Base-by-base conservation (phyloP, 2,888 invertebrate genomes). In the Rhagonycha fulva region DNA sequence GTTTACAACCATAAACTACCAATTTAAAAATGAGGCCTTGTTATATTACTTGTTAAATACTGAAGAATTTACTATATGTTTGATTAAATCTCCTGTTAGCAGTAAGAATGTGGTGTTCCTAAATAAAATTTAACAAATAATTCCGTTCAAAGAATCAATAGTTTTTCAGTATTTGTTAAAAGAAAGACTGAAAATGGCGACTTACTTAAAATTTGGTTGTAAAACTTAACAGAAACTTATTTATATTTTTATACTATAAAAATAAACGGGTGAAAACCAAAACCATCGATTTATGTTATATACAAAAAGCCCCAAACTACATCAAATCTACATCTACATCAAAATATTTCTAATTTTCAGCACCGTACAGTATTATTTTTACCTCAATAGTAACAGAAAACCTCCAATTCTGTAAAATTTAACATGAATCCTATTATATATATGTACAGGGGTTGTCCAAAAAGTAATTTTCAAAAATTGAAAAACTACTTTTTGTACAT, bases 161-260 rank as follows among this genome's bases (percentile, higher is more conserved):
- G 63, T 66, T 66, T 23, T 26, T 66, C 63, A 66, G 63, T 66
- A 66, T 66, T 66, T 19, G 24, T 24, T 24, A 24, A 23, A 32
- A 23, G 32, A 11, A 63, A 47, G 72, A 72, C 72, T 72, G 72
- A 72, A 62, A 60, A 24, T 67, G 72, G 72, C 72, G 26, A 14
- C 47, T 72, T 72, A 72, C 72, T 72, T 72, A 72, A 72, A 66
- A 66, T 66, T 24, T 66, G 63, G 19, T 66, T 19, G 47, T 47
- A 47, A 47, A 47, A n/a, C 47, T 5, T 47, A 47, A 47, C 47
- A 47, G 5, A 47, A 47, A 47, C 47, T 47, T 47, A 47, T n/a
- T 47, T 47, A 47, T 47, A 47, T 32, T 32, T 32, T 32, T 32
- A 12, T 47, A 47, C 47, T n/a, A 47, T 47, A 47, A 47, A 47